phyloP scores from a whole-genome alignment of 2,888 invertebrate genomes.

The Ellobium chinense region DNA sequence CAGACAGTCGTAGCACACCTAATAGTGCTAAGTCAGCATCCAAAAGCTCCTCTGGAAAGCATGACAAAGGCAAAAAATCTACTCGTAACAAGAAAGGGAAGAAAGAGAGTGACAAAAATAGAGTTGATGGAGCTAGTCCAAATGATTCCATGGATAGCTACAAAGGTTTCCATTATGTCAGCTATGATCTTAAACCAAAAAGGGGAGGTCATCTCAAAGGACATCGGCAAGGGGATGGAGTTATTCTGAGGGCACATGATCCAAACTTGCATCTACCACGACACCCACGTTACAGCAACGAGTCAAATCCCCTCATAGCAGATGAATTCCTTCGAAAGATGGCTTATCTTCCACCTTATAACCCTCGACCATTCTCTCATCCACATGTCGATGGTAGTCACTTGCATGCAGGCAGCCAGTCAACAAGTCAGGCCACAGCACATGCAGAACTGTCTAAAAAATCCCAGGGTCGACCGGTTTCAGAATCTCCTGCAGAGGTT shows the following conservation, averaged over 20 bases:
- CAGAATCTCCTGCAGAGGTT: not conserved
- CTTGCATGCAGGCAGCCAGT: not conserved
- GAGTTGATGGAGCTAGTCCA: too few relatives aligned
- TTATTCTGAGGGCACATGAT: not conserved
- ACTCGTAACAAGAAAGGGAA: not conserved
- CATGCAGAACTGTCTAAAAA: not conserved
- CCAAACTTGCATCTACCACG: not conserved
- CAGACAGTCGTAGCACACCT: not conserved
- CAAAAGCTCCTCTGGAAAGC: not conserved
- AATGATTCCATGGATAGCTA: too few relatives aligned
- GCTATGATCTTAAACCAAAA: not conserved
- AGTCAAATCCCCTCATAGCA: not conserved
- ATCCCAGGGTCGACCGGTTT: not conserved
- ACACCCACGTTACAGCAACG: slow-evolving; percentile 18
- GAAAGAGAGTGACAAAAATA: not conserved
- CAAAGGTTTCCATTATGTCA: not conserved
- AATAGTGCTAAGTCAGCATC: not conserved
- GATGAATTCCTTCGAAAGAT: slow-evolving; percentile 28
- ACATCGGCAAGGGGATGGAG: slow-evolving; percentile 3
- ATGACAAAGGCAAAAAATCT: not conserved
- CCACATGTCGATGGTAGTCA: not conserved
- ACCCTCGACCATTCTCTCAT: not conserved
- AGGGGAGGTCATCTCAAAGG: not conserved
- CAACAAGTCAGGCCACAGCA: not conserved
- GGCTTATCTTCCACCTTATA: not conserved